These are phyloP conservation scores for Phaonia tiefii DNA, from an alignment of 2,888 invertebrate species.

Conservation along the genomic window DNA sequence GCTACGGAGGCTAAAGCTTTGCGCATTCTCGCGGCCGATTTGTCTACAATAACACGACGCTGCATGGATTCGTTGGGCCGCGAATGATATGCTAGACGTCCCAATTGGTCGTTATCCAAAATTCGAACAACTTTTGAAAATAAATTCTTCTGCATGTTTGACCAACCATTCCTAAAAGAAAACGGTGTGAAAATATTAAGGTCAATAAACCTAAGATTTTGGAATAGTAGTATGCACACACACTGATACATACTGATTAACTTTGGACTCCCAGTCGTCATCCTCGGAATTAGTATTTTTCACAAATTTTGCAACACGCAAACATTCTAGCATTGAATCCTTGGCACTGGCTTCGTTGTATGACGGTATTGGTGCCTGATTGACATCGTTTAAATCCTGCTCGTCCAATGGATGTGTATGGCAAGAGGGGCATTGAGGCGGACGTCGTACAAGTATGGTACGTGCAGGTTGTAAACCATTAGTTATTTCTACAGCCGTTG, in stretches of 20 bases:
- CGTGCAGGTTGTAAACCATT: conserved; percentile 77
- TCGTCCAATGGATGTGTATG: conserved; percentile 78
- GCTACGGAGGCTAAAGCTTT: conserved; percentile 85
- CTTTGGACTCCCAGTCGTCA: conserved; percentile 86
- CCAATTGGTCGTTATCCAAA: conserved; percentile 85
- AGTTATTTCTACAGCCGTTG: conserved; percentile 71
- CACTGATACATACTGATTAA: conserved; percentile 82
- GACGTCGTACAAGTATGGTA: conserved; percentile 77
- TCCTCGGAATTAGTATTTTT: conserved; percentile 82
- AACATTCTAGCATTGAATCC: conserved; percentile 87
- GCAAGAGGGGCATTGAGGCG: conserved; percentile 79
- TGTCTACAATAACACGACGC: conserved; percentile 86
- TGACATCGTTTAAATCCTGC: conserved; percentile 81
- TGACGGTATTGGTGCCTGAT: conserved; percentile 80
- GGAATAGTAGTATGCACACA: not conserved
- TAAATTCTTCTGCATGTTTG: conserved; percentile 84
- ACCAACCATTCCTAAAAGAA: conserved; percentile 81
- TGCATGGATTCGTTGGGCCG: conserved; percentile 85
- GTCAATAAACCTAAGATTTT: not conserved
- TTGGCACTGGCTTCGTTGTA: conserved; percentile 84
- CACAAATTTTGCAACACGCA: conserved; percentile 84
- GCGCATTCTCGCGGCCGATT: conserved; percentile 85
- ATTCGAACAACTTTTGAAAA: conserved; percentile 85
- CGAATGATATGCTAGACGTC: conserved; percentile 84
- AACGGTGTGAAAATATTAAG: not conserved